phyloP scores from a whole-genome alignment of 2,888 invertebrate species.

The Scrobipalpa costella region DNA sequence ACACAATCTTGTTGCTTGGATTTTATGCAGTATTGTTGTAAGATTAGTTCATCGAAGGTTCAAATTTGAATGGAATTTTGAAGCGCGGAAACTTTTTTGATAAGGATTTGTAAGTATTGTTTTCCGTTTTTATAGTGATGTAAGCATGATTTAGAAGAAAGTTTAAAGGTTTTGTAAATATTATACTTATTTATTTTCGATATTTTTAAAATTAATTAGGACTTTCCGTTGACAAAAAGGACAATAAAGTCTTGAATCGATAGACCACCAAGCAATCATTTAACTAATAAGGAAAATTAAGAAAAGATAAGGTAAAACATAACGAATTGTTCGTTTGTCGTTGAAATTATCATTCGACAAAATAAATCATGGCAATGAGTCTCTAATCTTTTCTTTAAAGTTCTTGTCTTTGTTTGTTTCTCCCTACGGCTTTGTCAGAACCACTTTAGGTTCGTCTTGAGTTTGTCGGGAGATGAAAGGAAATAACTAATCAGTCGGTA shows the following conservation, averaged over 20 bases:
- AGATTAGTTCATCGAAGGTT: conserved; percentile 21
- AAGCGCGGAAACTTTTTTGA: conserved; percentile 47
- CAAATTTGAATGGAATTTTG: conserved; percentile 35
- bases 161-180: too few species aligned
- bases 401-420: conserved; percentile 59
- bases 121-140: background rate
- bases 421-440: conserved; percentile 56
- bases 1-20: conserved; percentile 11
- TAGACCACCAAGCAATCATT: too few species aligned
- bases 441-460: conserved; percentile 57
- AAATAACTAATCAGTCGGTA: conserved; percentile 59
- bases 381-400: background rate
- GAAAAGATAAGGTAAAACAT: too few species aligned
- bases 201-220: too few species aligned
- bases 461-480: conserved; percentile 57
- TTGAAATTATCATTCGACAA: background rate
- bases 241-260: too few species aligned
- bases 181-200: too few species aligned
- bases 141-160: too few species aligned
- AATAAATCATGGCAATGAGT: background rate
- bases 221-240: too few species aligned
- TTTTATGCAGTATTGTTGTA: conserved; percentile 34
- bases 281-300: too few species aligned
- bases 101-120: conserved; percentile 60
- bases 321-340: background rate